Evolutionary conservation across 2,113 vertebrate species (phyloP), one percentile per base, ranked within the genome.

Genomic region (Psittacus erithacus): DNA sequence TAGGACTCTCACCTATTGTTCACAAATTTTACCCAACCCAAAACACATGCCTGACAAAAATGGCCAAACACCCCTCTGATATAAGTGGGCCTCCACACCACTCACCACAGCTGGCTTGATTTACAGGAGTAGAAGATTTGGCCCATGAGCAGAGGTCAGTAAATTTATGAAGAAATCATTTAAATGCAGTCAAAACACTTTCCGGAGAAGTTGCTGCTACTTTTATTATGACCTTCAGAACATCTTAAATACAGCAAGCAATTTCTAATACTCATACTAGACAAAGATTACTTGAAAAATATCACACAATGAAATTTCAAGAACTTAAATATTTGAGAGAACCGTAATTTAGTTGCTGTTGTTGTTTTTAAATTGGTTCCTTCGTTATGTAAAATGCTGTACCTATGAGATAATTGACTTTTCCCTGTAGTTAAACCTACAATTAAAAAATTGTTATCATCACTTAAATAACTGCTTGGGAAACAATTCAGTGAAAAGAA

Each of bases 401-500:
- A 52, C 83, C 71, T 87, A 46, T 74, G 86, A 90, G 89, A 86
- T 87, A 86, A 90, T 57, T 91, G 85, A 91, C 86, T 95, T 95
- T 94, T 88, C 74, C 64, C 70, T 64, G 69, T 91, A 96, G 93
- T 97, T 93, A 97, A 86, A 82, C 73, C 65, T 52, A 19, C 75
- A 80, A 92, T 95, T 95, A 75, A 88, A 92, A 95, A 92, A 92
- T 57, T 76, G 86, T 85, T 93, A 97, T 94, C 81, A 82, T 71
- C 52, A 50, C 76, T 70, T 91, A 93, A 91, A 75, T 92, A 73
- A 88, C 88, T 70, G 70, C 94, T 89, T 89, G 82, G 90, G 52
- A 95, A 94, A 82, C 89, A 94, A 95, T 95, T 97, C 90, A 85
- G 27, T 88, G 91, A 97, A 97, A 96, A 93, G 94, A 78, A 4